Conservation (phyloP, 2,888 invertebrate genomes). For the Tinea trinotella region DNA sequence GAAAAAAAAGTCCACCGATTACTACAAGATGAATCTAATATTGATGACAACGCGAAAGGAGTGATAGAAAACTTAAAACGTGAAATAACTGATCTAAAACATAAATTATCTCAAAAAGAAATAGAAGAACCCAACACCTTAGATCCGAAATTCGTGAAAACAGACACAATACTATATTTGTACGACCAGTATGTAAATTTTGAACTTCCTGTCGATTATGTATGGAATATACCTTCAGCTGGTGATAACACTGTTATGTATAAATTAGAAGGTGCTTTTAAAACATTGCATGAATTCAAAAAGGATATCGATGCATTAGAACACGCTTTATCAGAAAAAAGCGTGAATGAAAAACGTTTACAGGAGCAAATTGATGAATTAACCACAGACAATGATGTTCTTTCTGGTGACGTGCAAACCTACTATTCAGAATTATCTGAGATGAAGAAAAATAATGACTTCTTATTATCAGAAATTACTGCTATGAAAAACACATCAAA, state of each 20-base stretch:
- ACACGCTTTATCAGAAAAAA: slow-evolving; percentile 70
- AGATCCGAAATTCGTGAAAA: slow-evolving; percentile 42
- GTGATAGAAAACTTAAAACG: slow-evolving; percentile 63
- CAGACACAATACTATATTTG: slow-evolving; percentile 53
- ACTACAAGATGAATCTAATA: slow-evolving; percentile 56
- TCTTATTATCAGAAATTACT: slow-evolving; percentile 77
- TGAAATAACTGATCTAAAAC: slow-evolving; percentile 55
- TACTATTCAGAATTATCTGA: slow-evolving; percentile 76
- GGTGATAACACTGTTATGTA: slow-evolving; percentile 47
- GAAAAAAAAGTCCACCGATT: slow-evolving; percentile 41
- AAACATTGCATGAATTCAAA: slow-evolving; percentile 70
- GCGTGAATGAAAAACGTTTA: slow-evolving; percentile 63
- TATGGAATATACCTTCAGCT: slow-evolving; percentile 56
- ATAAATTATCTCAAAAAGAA: slow-evolving; percentile 41
- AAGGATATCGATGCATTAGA: slow-evolving; percentile 72
- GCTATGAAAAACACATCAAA: slow-evolving; percentile 76
- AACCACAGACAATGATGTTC: slow-evolving; percentile 60
- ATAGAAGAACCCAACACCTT: slow-evolving; percentile 27
- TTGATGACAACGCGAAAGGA: slow-evolving; percentile 64
- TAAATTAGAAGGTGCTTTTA: slow-evolving; percentile 69
- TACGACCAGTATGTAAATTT: slow-evolving; percentile 63
- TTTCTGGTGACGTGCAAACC: slow-evolving; percentile 59
- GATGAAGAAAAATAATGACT: slow-evolving; percentile 79
- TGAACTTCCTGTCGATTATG: slow-evolving; percentile 59
- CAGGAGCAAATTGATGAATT: slow-evolving; percentile 72